These are phyloP conservation scores for Spialia ferax DNA, from an alignment of 2,888 invertebrate species.

Conservation along the genomic window DNA sequence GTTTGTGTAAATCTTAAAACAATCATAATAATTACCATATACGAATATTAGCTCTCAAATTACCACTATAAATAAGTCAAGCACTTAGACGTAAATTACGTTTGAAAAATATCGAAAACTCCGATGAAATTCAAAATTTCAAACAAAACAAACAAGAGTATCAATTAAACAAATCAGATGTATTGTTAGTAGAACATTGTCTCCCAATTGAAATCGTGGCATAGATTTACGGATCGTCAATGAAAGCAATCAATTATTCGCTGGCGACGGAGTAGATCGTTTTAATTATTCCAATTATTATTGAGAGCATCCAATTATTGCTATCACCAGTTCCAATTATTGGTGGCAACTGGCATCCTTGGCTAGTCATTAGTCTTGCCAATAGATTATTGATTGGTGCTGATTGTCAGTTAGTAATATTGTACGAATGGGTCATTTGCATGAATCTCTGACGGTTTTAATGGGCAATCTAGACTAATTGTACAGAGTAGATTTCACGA, in stretches of 20 bases:
- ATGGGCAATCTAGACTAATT: conserved; percentile 76
- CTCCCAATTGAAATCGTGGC: conserved; percentile 40
- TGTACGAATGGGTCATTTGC: conserved; percentile 72
- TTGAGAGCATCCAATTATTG: conserved; percentile 72
- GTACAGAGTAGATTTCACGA: conserved; percentile 60
- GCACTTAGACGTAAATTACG: no score
- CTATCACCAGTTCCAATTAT: conserved; percentile 71
- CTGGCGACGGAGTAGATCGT: conserved; percentile 46
- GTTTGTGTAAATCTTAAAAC: neutral
- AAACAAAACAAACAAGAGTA: neutral
- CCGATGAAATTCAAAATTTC: neutral
- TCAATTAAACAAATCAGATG: conserved; percentile 19
- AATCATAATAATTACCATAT: neutral
- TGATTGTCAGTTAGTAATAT: conserved; percentile 73
- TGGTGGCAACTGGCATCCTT: conserved; percentile 74
- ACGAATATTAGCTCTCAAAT: neutral
- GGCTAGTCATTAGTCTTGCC: conserved; percentile 82
- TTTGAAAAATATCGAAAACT: neutral
- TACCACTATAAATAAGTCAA: no score
- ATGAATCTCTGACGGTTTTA: conserved; percentile 80
- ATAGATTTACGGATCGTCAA: conserved; percentile 47
- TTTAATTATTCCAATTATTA: conserved; percentile 80
- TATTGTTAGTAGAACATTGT: conserved; percentile 26
- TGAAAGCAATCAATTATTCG: conserved; percentile 46
- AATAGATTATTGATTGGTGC: conserved; percentile 86